Evolutionary conservation across 2,888 invertebrate genomes (phyloP).

Genomic region (Trissonchulus sp.): DNA sequence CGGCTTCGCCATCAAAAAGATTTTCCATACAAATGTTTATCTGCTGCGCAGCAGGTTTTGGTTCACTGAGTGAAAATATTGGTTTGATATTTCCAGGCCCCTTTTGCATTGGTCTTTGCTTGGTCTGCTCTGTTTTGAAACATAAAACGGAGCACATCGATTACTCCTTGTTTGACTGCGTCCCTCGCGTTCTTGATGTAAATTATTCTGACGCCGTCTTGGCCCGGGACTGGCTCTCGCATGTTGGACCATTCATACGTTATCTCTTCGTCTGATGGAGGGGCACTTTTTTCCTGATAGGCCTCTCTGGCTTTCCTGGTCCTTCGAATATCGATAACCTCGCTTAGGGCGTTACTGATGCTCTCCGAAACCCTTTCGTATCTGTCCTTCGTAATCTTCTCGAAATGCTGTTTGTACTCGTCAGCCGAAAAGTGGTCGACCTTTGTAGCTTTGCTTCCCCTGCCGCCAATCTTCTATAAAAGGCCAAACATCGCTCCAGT

Average conservation of each 20-base stretch:
- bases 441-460: too few species aligned
- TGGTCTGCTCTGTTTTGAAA: too few species aligned
- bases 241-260: constrained; percentile 15
- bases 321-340: constrained; percentile 19
- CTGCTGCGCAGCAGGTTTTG: too few species aligned
- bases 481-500: constrained; percentile 3
- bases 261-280: constrained; percentile 13
- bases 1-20: too few species aligned
- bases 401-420: constrained; percentile 6
- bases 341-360: background rate
- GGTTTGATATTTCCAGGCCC: too few species aligned
- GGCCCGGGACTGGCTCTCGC: constrained; percentile 4
- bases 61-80: too few species aligned
- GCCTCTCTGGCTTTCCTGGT: background rate
- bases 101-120: too few species aligned
- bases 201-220: constrained; percentile 16
- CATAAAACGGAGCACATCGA: constrained; percentile 14
- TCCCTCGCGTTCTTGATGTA: constrained; percentile 2
- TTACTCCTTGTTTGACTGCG: constrained; percentile 12
- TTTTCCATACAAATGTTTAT: too few species aligned
- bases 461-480: too few species aligned
- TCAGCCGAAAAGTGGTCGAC: too few species aligned
- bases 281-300: background rate
- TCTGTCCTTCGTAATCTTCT: background rate
- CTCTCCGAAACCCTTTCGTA: background rate